phyloP scores from a whole-genome alignment of 2,888 invertebrate species.

The Pecten maximus region DNA sequence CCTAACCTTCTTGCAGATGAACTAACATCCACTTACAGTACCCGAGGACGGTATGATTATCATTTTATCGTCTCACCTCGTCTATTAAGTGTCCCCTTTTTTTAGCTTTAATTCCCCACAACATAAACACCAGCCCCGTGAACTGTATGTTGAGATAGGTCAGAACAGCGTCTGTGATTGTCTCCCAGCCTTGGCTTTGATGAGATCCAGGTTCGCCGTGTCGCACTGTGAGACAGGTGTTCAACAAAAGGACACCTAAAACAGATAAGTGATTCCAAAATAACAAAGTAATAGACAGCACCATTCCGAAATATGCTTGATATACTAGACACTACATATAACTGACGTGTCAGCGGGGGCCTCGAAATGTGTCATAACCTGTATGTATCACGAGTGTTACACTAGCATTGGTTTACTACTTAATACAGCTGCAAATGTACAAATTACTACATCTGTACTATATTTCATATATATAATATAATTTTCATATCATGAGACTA shows the following conservation, averaged over 20 bases:
- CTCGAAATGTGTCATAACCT: no score
- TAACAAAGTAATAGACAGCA: not conserved
- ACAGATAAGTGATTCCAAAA: not conserved
- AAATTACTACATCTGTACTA: no score
- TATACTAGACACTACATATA: not conserved
- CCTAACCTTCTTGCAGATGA: no score
- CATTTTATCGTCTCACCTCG: conserved; percentile 70
- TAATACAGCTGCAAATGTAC: not conserved
- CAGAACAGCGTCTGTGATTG: conserved; percentile 86
- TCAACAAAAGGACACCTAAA: conserved; percentile 84
- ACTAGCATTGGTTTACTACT: not conserved
- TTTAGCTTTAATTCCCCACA: conserved; percentile 86
- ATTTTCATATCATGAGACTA: no score
- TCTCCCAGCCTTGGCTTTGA: conserved; percentile 87
- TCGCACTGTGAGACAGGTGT: conserved; percentile 85
- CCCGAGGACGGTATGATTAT: no score
- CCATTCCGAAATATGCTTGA: not conserved
- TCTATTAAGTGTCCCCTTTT: conserved; percentile 83
- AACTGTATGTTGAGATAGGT: conserved; percentile 83
- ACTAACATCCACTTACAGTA: no score
- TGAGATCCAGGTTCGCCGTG: no score
- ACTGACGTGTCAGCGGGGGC: not conserved
- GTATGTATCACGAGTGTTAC: not conserved
- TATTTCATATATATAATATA: no score
- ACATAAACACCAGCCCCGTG: conserved; percentile 85